These are phyloP conservation scores for Schizopygopsis pylzovi DNA, from an alignment of 2,797 vertebrate species.

Conservation along the genomic window DNA sequence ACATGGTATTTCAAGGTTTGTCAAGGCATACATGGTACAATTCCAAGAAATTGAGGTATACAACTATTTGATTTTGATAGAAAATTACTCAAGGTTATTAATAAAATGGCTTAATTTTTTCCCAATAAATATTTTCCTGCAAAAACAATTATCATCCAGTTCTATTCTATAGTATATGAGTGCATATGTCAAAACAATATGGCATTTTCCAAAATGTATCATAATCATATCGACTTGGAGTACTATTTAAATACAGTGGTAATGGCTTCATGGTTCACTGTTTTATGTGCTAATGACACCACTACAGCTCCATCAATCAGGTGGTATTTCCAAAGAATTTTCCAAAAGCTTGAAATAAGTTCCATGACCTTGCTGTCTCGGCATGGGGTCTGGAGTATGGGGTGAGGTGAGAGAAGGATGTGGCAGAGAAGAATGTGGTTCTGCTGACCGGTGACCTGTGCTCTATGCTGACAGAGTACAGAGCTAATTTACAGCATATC, in stretches of 20 bases:
- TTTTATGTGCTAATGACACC: neutral
- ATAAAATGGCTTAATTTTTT: neutral
- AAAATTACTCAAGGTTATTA: neutral
- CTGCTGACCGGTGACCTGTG: conserved; percentile 74
- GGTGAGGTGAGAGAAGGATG: conserved; percentile 72
- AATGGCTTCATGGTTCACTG: neutral
- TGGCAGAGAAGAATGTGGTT: conserved; percentile 72
- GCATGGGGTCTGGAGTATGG: neutral
- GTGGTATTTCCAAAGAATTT: neutral
- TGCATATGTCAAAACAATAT: neutral
- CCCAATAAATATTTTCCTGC: neutral
- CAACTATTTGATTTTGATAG: neutral
- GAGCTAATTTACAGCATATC: conserved; percentile 31
- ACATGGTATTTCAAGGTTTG: neutral
- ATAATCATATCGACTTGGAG: neutral
- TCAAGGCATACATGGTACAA: neutral
- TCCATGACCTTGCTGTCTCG: conserved; percentile 11
- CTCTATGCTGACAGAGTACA: conserved; percentile 60
- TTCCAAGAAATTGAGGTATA: neutral
- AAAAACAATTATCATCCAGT: neutral
- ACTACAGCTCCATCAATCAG: neutral
- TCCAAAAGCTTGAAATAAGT: conserved; percentile 2
- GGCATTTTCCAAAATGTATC: neutral
- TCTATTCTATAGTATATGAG: neutral
- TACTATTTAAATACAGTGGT: neutral